Evolutionary conservation across 2,113 vertebrate genomes (phyloP), one percentile per base, ranked within the genome.

Genomic region (Hippocampus abdominalis): DNA sequence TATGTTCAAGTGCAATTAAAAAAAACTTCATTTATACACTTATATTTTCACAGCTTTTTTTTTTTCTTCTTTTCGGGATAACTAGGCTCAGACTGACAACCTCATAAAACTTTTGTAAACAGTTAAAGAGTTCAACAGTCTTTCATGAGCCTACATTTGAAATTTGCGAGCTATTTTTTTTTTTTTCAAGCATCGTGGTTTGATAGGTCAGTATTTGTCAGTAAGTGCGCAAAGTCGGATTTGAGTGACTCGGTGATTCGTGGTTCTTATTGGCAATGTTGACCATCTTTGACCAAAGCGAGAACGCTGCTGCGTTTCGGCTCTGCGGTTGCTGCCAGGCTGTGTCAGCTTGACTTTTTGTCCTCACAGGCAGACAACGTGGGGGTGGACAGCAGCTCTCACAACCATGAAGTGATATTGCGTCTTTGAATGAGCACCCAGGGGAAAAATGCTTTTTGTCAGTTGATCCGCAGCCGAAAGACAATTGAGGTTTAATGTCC

Each of bases 221-320:
- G 29, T 32, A 32, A 32, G 29, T 32, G 29, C 3, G 29, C 29
- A 4, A 32, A 32, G 29, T 32, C 0, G 29, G 3, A 32, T 32
- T 32, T 32, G 29, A 32, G 3, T 39, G 29, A 61, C 18, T 61
- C 10, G 25, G 9, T 21, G 29, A 62, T 61, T 10, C 32, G 39
- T 61, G 29, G 11, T 56, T 56, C 9, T 25, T 11, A 12, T 10
- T 15, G 5, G 7, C 8, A 18, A 18, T 32, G 57, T 60, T 57
- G 25, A 16, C 4, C 18, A 51, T 2, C 36, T 53, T 32, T 18
- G 15, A 9, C 27, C 15, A 29, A 32, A 32, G 65, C n/a, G 18
- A 4, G 27, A 15, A 46, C 25, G 69, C 11, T n/a, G 46, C 48
- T 48, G 60, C 53, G 48, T 72, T 48, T 69, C 76, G 78, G 68